A percentile compares a stretch with the other conserved stretches of the same genome.
Conservation (phyloP, 2,888 invertebrate species). For the Cheilosia pagana region DNA sequence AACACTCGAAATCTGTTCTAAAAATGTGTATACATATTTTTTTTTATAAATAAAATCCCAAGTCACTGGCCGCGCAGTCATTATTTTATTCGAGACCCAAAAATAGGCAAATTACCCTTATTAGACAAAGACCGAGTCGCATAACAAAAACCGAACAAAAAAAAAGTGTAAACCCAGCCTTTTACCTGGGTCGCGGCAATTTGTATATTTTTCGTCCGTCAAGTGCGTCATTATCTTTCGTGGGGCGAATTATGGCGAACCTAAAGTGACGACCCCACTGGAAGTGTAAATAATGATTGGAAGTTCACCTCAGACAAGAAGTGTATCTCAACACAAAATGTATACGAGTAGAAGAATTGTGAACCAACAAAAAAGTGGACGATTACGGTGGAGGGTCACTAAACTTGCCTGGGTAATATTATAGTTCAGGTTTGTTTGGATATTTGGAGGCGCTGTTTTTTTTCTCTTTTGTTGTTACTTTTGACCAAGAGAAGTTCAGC, state of each 20-base stretch:
- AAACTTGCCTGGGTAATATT: slow-evolving; percentile 53
- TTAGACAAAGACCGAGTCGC: slow-evolving; percentile 24
- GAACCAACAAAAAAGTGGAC: slow-evolving; percentile 33
- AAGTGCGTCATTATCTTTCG: background rate
- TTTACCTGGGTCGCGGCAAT: slow-evolving; percentile 16
- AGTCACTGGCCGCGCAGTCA: slow-evolving; percentile 59
- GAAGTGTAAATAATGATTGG: slow-evolving; percentile 44
- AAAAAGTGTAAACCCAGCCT: slow-evolving; percentile 50
- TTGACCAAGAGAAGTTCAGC: slow-evolving; percentile 36
- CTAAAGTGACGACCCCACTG: background rate
- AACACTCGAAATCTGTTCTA: background rate
- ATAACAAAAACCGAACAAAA: background rate
- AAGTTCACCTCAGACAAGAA: slow-evolving; percentile 29
- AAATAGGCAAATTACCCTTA: slow-evolving; percentile 36
- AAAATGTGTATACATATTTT: background rate
- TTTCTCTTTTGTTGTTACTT: slow-evolving; percentile 14
- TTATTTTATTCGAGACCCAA: slow-evolving; percentile 17
- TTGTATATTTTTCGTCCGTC: slow-evolving; percentile 3
- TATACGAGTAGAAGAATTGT: slow-evolving; percentile 26
- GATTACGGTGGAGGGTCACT: slow-evolving; percentile 61
- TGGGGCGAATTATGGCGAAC: background rate
- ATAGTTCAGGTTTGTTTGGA: slow-evolving; percentile 51
- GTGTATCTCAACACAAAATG: slow-evolving; percentile 49
- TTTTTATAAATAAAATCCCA: slow-evolving; percentile 9
- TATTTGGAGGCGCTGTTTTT: slow-evolving; percentile 15